A percentile compares a stretch with the other conserved stretches of the same genome.
phyloP scores from a whole-genome alignment of 1,140 invertebrate genomes.

The Drosophila kanapiae region DNA sequence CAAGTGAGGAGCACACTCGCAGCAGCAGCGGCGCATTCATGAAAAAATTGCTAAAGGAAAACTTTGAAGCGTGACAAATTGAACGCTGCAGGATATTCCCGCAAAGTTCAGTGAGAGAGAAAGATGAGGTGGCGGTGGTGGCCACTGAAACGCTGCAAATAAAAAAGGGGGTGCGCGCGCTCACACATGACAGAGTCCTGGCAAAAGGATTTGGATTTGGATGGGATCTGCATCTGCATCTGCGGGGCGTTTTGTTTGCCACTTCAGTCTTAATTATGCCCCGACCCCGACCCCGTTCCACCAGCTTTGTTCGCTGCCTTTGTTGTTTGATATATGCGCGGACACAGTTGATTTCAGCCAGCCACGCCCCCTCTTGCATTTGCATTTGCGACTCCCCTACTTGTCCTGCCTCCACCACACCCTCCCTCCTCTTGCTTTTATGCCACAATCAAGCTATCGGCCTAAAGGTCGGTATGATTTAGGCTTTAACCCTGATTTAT shows the following conservation, averaged over 20 bases:
- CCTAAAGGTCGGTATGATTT: background rate
- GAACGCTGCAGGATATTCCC: slow-evolving; percentile 67
- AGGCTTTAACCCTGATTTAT: background rate
- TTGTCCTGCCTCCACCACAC: background rate
- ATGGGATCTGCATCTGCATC: too few species aligned
- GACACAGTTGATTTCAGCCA: slow-evolving; percentile 28
- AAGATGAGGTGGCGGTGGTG: background rate
- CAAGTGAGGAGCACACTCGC: slow-evolving; percentile 9
- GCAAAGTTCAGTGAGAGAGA: slow-evolving; percentile 14
- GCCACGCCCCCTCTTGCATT: slow-evolving; percentile 20
- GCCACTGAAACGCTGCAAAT: slow-evolving; percentile 10
- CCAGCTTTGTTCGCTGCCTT: slow-evolving; percentile 24
- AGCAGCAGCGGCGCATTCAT: slow-evolving; percentile 8
- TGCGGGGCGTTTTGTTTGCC: slow-evolving; percentile 71
- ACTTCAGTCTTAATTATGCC: slow-evolving; percentile 75
- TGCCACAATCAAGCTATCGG: slow-evolving; percentile 6
- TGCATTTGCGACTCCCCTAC: slow-evolving; percentile 22
- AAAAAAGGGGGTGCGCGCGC: slow-evolving; percentile 11
- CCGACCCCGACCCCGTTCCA: slow-evolving; percentile 7
- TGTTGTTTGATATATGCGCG: slow-evolving; percentile 44
- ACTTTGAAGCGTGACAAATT: slow-evolving; percentile 68
- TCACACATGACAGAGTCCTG: slow-evolving; percentile 40
- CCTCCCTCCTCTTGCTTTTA: background rate
- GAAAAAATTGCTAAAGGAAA: slow-evolving; percentile 35
- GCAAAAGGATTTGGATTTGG: slow-evolving; percentile 38